Evolutionary conservation across 1,140 invertebrate species (phyloP).

Genomic region (Trachymyrmex septentrionalis): DNA sequence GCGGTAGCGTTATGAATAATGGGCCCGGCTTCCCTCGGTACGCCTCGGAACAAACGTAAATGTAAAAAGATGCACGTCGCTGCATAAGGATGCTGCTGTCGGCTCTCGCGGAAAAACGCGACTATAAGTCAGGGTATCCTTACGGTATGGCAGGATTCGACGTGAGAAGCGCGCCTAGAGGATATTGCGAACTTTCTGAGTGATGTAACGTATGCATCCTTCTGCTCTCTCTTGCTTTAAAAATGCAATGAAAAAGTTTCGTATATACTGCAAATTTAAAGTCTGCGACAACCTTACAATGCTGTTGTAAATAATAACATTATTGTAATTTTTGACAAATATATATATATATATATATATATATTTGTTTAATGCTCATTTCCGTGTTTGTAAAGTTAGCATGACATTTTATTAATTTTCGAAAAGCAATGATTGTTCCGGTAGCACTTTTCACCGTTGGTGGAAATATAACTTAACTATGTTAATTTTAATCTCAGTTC

Average conservation of each 20-base stretch:
- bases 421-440: no score
- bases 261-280: not conserved
- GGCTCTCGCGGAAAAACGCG: conserved; percentile 31
- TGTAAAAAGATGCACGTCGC: conserved; percentile 42
- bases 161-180: not conserved
- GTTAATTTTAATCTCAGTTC: no score
- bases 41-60: conserved; percentile 38
- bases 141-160: not conserved
- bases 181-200: not conserved
- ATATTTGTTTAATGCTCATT: no score
- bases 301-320: not conserved
- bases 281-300: not conserved
- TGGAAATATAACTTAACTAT: no score
- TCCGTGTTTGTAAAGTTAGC: no score
- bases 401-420: no score
- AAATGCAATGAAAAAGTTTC: not conserved
- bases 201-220: not conserved
- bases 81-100: conserved; percentile 24
- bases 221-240: not conserved
- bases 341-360: no score
- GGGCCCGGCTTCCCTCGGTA: conserved; percentile 15
- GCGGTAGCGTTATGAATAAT: conserved; percentile 48
- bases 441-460: no score
- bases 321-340: not conserved
- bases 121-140: conserved; percentile 12